phyloP scores from a whole-genome alignment of 1,140 invertebrate species.

The Calliopsis andreniformis region DNA sequence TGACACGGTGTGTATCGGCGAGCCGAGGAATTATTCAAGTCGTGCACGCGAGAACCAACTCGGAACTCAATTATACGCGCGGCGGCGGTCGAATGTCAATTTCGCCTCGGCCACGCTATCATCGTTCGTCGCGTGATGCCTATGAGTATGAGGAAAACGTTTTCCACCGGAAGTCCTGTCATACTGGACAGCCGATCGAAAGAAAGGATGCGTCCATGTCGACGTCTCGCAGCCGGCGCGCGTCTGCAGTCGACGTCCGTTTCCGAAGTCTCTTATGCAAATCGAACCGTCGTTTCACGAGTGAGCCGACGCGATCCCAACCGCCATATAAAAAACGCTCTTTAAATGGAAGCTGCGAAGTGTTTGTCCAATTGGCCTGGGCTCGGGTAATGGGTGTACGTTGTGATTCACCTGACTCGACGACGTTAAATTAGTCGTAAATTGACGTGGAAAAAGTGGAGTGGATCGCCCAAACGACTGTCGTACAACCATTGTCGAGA shows the following conservation, averaged over 20 bases:
- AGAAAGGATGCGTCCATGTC: constrained; percentile 2
- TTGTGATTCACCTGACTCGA: constrained; percentile 13
- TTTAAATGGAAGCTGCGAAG: neutral
- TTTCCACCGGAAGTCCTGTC: constrained; percentile 12
- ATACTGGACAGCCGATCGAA: neutral
- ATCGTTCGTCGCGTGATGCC: constrained; percentile 56
- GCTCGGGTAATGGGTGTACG: constrained; percentile 7
- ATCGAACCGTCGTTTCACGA: neutral
- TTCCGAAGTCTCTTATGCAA: constrained; percentile 20
- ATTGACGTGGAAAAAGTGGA: too few species aligned
- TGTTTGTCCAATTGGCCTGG: neutral
- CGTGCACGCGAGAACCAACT: constrained; percentile 75
- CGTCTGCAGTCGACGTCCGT: neutral
- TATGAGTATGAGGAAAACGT: constrained; percentile 65
- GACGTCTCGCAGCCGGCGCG: too few species aligned
- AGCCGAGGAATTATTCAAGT: constrained; percentile 76
- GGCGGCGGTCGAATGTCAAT: constrained; percentile 75
- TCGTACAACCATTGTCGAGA: too few species aligned
- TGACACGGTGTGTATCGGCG: constrained; percentile 37
- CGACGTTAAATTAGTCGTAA: constrained; percentile 6
- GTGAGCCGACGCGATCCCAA: neutral
- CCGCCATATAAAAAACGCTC: neutral
- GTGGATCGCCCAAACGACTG: too few species aligned
- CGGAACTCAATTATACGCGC: constrained; percentile 78
- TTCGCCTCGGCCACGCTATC: constrained; percentile 57